phyloP scores from a whole-genome alignment of 1,140 invertebrate genomes.

The Gryllus bimaculatus region DNA sequence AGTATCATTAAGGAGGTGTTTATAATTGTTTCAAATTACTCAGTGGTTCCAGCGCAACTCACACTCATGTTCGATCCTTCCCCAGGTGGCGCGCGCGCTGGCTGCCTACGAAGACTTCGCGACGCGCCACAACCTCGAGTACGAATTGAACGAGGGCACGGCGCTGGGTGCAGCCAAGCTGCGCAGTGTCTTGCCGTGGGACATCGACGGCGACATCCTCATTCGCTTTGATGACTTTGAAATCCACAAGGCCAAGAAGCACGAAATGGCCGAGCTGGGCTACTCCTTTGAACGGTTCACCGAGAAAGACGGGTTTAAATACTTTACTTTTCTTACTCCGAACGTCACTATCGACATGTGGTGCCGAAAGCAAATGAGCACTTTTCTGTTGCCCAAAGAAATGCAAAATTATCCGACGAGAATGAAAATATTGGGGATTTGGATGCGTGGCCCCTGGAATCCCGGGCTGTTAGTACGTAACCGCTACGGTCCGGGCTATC shows the following conservation, averaged over 20 bases:
- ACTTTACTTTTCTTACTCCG: slow-evolving; percentile 13
- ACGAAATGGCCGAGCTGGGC: slow-evolving; percentile 21
- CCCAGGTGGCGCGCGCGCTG: slow-evolving; percentile 19
- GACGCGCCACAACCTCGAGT: slow-evolving; percentile 18
- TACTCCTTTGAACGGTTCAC: slow-evolving; percentile 18
- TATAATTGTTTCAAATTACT: too few relatives aligned
- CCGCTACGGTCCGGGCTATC: slow-evolving; percentile 27
- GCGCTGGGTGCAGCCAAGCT: slow-evolving; percentile 30
- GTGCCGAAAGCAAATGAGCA: slow-evolving; percentile 15
- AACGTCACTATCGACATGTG: slow-evolving; percentile 18
- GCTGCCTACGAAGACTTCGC: slow-evolving; percentile 18
- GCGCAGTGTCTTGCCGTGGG: slow-evolving; percentile 29
- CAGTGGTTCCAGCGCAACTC: too few relatives aligned
- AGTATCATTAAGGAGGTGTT: too few relatives aligned
- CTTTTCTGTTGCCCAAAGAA: slow-evolving; percentile 15
- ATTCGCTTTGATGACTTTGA: slow-evolving; percentile 13
- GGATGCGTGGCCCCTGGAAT: slow-evolving; percentile 28
- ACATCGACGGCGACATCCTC: slow-evolving; percentile 28
- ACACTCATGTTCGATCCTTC: too few relatives aligned
- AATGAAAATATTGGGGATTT: slow-evolving; percentile 25
- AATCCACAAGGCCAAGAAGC: neutral
- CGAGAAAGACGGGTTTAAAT: neutral
- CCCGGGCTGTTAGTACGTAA: slow-evolving; percentile 30
- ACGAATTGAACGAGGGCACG: slow-evolving; percentile 29
- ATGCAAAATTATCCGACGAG: slow-evolving; percentile 25